Evolutionary conservation across 2,797 vertebrate species (phyloP), one percentile per base, ranked within the genome.

Genomic region (Erithacus rubecula): DNA sequence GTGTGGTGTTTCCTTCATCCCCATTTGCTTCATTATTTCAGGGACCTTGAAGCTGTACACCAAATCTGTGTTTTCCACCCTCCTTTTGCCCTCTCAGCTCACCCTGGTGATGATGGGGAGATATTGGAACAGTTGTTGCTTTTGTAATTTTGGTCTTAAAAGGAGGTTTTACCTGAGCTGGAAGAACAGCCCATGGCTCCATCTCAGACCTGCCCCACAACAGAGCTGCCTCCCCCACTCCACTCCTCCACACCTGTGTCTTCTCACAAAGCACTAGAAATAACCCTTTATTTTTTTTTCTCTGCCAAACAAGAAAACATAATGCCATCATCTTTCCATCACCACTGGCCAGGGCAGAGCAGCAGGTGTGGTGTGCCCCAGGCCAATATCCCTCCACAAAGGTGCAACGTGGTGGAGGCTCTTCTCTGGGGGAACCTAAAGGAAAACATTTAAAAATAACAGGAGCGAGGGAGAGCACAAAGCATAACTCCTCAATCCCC

Each of bases 231-330:
- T 21, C 20, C 14, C 17, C 20, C 18, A 1, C 43, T 34, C 37
- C 1, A 4, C 59, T 65, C 37, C 39, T 1, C 2, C 60, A 24
- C 14, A 9, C 12, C 26, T 14, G 4, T 1, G 0, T 23, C 11
- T 8, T 10, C 30, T 64, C 5, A 1, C 21, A 53, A 64, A 46
- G 14, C 39, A 24, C n/a, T 58, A 26, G 52, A 87, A 90, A 79
- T 11, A 74, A 41, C 2, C 4, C 3, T 11, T 32, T 8, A n/a
- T 17, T 43, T 14, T 30, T 6, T 19, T 1, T 0, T 0, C 0
- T 15, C 12, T 0, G 1, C 13, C 23, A 34, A 29, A 19, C 6
- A 32, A 52, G 32, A 74, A 63, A 82, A 46, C 8, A 49, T 29
- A 67, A 82, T 53, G 13, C 10, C 9, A 3, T 53, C 19, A 13